Evolutionary conservation across 2,888 invertebrate genomes (phyloP), one percentile per base, ranked within the genome.

Genomic region (Noctua comes): DNA sequence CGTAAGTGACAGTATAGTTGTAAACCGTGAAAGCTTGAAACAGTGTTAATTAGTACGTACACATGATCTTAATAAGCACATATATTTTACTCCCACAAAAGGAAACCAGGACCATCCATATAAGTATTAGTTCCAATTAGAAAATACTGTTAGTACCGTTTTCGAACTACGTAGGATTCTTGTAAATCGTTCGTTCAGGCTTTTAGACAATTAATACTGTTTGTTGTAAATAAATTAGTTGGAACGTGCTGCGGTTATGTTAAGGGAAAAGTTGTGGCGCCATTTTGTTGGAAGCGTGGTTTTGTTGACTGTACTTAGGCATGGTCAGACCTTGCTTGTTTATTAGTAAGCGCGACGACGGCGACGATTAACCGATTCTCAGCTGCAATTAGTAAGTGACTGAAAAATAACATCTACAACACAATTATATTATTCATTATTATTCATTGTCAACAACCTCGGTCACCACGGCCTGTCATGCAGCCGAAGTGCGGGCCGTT

Each of bases 101-200:
- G 88, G 92, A 84, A 91, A 91, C 79, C 81, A 76, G 85, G 88
- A 83, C 79, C 76, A 76, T 71, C 93, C 93, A 79, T 93, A 91
- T 92, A 92, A 83, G 93, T 88, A 82, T 89, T 86, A 88, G 93
- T 88, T 90, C 91, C 89, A 92, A 93, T 93, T 93, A 93, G 92
- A 94, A 93, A 93, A 91, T 91, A 91, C 86, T 86, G 82, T 82
- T 86, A 69, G 82, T 81, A 78, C 80, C 86, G 90, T 90, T 90
- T 91, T 88, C 88, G 83, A 86, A 83, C 83, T 85, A 88, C 82
- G 79, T 89, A 83, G 85, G 83, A 91, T 90, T 91, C 88, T 87
- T 83, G 88, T 87, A 87, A 83, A 90, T 88, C 86, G 85, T 90
- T 88, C 80, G 82, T 80, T 73, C 59, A 73, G 59, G 62, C 76